Evolutionary conservation across 2,888 invertebrate genomes (phyloP).

Genomic region (Hydrotaea cyrtoneurina): DNA sequence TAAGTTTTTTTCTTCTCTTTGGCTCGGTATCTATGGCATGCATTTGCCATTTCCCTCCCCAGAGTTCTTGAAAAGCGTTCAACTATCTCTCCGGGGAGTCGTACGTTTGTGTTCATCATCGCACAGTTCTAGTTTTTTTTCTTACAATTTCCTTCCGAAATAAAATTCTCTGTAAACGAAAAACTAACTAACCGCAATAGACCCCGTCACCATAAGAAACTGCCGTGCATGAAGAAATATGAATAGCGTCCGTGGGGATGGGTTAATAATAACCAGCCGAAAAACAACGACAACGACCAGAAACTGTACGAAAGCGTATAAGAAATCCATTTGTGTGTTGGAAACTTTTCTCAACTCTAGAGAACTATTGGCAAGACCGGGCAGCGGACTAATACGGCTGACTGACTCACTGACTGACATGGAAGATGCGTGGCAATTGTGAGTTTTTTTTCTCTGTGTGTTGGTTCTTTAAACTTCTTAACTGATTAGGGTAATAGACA

Average conservation of each 20-base stretch:
- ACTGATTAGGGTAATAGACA: neutral
- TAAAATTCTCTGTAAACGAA: conserved; percentile 2
- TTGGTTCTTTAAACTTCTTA: neutral
- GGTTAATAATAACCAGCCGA: conserved; percentile 18
- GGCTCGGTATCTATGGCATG: conserved; percentile 26
- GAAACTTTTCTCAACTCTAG: neutral
- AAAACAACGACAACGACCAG: neutral
- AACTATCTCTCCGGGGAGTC: conserved; percentile 54
- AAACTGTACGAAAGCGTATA: too few relatives aligned
- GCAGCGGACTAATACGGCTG: neutral
- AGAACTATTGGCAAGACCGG: neutral
- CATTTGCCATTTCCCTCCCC: conserved; percentile 10
- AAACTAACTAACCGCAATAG: conserved; percentile 26
- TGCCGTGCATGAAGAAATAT: conserved; percentile 10
- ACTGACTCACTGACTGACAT: neutral
- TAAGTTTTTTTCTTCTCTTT: conserved; percentile 31
- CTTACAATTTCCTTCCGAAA: conserved; percentile 22
- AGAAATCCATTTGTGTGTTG: neutral
- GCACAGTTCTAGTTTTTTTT: conserved; percentile 24
- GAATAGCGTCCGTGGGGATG: neutral
- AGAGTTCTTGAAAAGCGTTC: conserved; percentile 52
- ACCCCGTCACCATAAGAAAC: neutral
- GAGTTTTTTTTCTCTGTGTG: too few relatives aligned
- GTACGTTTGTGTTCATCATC: conserved; percentile 48
- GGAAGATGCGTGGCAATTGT: neutral